Evolutionary conservation across 2,113 vertebrate genomes (phyloP).

Genomic region (Sebastes schlegelii): DNA sequence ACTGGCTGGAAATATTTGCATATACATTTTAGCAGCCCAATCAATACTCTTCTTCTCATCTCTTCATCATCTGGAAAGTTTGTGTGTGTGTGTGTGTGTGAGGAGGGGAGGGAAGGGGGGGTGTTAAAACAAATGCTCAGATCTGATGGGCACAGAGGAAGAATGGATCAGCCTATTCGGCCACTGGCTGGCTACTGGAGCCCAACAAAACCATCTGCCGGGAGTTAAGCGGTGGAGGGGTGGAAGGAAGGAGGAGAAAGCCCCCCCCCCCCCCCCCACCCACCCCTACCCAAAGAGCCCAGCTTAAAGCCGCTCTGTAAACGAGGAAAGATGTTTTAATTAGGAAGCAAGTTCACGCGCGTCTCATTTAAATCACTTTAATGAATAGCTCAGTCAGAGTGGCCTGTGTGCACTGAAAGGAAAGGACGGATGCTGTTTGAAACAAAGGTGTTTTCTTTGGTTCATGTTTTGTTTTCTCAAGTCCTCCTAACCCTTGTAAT

Average conservation of each 20-base stretch:
- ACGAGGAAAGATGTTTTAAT: slow-evolving; percentile 99
- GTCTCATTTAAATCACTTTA: slow-evolving; percentile 97
- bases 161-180: slow-evolving; percentile 89
- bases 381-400: slow-evolving; percentile 72
- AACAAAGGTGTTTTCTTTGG: slow-evolving; percentile 23
- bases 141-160: slow-evolving; percentile 82
- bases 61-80: slow-evolving; percentile 37
- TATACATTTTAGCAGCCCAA: slow-evolving; percentile 76
- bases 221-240: slow-evolving; percentile 72
- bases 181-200: slow-evolving; percentile 74
- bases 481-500: neutral
- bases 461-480: slow-evolving; percentile 27
- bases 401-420: slow-evolving; percentile 10
- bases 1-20: slow-evolving; percentile 89
- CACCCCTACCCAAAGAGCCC: slow-evolving; percentile 86
- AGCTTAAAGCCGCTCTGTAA: slow-evolving; percentile 95
- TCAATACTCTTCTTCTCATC: slow-evolving; percentile 39
- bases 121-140: slow-evolving; percentile 87
- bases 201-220: slow-evolving; percentile 96
- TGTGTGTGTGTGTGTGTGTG: neutral
- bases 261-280: slow-evolving; percentile 79
- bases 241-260: slow-evolving; percentile 78
- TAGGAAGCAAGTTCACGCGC: slow-evolving; percentile 97
- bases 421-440: slow-evolving; percentile 31
- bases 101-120: slow-evolving; percentile 56